Evolutionary conservation across 1,140 invertebrate genomes (phyloP), one percentile per base, ranked within the genome.

Genomic region (Cylas formicarius): DNA sequence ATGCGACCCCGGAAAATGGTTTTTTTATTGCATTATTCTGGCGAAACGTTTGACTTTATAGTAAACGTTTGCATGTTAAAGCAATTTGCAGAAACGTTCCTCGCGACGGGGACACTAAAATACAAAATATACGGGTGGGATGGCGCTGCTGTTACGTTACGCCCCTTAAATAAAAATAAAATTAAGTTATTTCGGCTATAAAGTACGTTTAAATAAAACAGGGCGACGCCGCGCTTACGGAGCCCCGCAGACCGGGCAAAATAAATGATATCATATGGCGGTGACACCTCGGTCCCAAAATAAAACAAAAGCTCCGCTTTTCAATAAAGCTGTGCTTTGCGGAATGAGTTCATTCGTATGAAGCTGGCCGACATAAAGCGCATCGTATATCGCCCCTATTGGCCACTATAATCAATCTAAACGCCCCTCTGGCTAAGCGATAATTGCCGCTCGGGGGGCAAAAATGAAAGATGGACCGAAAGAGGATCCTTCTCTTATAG

Each of bases 251-350:
- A 50, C 34, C 31, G 32, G 19, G 35, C 22, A 40, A 54, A 56
- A 56, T 39, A 54, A 56, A 54, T 48, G 52, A 51, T 51, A 50
- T 49, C 45, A 44, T 51, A 42, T 54, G 53, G 48, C 35, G 11
- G 33, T 53, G 53, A 53, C 56, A 52, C 43, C 17, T 18, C 10
- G n/a, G n/a, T 18, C 11, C 20, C 11, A 24, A n/a, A 38, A 38
- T n/a, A 38, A 32, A 11, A 38, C 14, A 24, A 38, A 38, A 18
- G 22, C 20, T 11, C 4, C 11, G 17, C 33, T 35, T 35, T 35
- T 35, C 14, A 35, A 35, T 35, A 19, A 20, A 19, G 33, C 33
- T 20, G 17, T 9, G 22, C 33, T 35, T 14, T 35, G 33, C 17
- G 22, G 22, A 35, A 35, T 35, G 33, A 35, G 18, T 16, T 20